Conservation (phyloP, 2,113 vertebrate species). For the Silurus meridionalis region DNA sequence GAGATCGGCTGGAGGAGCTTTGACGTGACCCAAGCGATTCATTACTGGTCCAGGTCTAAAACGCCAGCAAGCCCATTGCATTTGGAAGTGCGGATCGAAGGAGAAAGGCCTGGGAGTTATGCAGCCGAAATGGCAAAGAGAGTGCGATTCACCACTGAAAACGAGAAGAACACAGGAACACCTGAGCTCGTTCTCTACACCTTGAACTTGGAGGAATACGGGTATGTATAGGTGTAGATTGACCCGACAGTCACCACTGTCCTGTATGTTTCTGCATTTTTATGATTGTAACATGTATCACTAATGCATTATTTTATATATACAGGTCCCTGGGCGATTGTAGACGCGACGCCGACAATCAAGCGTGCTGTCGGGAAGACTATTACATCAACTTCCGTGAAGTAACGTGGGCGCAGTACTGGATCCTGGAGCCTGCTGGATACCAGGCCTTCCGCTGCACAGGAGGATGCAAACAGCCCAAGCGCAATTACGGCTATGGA, state of each 20-base stretch:
- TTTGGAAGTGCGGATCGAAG: slow-evolving; percentile 79
- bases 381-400: slow-evolving; percentile 73
- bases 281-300: not conserved
- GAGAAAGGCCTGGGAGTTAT: slow-evolving; percentile 72
- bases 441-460: slow-evolving; percentile 71
- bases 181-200: slow-evolving; percentile 78
- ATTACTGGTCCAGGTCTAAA: slow-evolving; percentile 73
- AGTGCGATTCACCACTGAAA: slow-evolving; percentile 70
- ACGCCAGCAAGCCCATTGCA: slow-evolving; percentile 66
- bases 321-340: slow-evolving; percentile 73
- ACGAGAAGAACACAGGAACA: slow-evolving; percentile 58
- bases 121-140: slow-evolving; percentile 73
- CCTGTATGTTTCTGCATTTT: not conserved
- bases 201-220: slow-evolving; percentile 74
- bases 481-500: slow-evolving; percentile 57
- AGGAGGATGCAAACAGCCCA: slow-evolving; percentile 65
- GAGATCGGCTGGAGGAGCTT: slow-evolving; percentile 83
- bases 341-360: slow-evolving; percentile 45
- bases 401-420: slow-evolving; percentile 70
- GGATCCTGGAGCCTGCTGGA: slow-evolving; percentile 71
- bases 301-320: slow-evolving; percentile 7
- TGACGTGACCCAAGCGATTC: slow-evolving; percentile 82
- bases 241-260: not conserved
- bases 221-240: slow-evolving; percentile 60
- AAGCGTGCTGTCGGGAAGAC: slow-evolving; percentile 71